Evolutionary conservation across 37 sponge, comb jelly and placozoan genomes (phyloP), one percentile per base, ranked within the genome.

Genomic region (Beroe forskalii): DNA sequence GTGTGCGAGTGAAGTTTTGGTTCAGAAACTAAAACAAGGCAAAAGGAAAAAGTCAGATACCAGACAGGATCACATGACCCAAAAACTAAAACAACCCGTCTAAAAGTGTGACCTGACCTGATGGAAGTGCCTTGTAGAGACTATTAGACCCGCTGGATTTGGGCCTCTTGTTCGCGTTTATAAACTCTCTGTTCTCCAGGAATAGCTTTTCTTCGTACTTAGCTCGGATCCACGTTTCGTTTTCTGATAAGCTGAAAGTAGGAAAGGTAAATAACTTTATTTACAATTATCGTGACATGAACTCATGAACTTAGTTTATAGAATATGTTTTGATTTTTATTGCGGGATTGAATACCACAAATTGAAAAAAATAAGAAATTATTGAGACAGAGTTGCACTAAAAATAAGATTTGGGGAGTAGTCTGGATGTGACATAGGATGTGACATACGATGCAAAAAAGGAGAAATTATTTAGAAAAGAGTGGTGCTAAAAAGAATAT

Each of bases 151-250:
- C 66, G n/a, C 66, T 63, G n/a, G n/a, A n/a, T 20, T 63, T 24
- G 66, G 20, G 66, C 25, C 66, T 63, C 66, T 63, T 63, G 20
- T 63, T 63, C 25, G 25, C 66, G 20, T 63, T 63, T 8, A 72
- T 20, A 30, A 30, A 72, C 39, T 72, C 75, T 20, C 75, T 14
- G 75, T 72, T 72, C 30, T 72, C 75, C 35, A 72, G 39, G 20
- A 72, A 72, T 8, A 72, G 40, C 35, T 37, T 72, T 2, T 72
- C 75, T 23, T 72, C 75, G 75, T 72, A 72, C 40, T 72, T 72
- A 8, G 75, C 75, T 27, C 40, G 37, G 4, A 37, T 72, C 75
- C 75, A 72, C 36, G 35, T 8, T 8, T 72, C 75, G 2, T 37
- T 33, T 6, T 72, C 75, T 38, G 75, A 8, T 30, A 72, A 33